Conservation (phyloP, 2,888 invertebrate species). For the Drosophila anomelani region DNA sequence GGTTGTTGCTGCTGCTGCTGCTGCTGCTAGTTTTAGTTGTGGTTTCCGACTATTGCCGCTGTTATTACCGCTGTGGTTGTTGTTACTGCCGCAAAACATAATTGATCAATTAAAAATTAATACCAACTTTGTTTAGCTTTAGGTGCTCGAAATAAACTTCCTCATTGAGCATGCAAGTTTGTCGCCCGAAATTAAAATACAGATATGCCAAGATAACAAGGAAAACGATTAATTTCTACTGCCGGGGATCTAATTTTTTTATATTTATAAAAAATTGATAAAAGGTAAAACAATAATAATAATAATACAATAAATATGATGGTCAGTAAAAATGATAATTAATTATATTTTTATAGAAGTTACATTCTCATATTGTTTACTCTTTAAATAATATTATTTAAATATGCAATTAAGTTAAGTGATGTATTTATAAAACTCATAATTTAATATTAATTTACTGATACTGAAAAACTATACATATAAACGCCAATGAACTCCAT, state of each 20-base stretch:
- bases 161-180: slow-evolving; percentile 43
- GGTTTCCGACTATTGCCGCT: slow-evolving; percentile 31
- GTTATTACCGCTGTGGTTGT: slow-evolving; percentile 21
- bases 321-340: no score
- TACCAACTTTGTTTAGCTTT: slow-evolving; percentile 68
- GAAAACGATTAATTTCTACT: slow-evolving; percentile 11
- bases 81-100: slow-evolving; percentile 54
- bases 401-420: no score
- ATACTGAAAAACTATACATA: no score
- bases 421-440: no score
- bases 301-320: neutral
- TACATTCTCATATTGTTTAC: no score
- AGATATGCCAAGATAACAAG: slow-evolving; percentile 23
- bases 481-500: neutral
- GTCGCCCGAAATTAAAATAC: slow-evolving; percentile 7
- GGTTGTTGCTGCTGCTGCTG: neutral
- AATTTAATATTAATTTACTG: no score
- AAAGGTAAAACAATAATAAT: neutral
- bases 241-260: neutral
- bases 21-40: slow-evolving; percentile 18
- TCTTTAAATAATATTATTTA: no score
- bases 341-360: no score
- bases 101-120: slow-evolving; percentile 80
- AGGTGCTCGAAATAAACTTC: slow-evolving; percentile 61
- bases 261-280: neutral